These are phyloP conservation scores for Tetanocera ferruginea DNA, from an alignment of 2,888 invertebrate species.

Conservation along the genomic window DNA sequence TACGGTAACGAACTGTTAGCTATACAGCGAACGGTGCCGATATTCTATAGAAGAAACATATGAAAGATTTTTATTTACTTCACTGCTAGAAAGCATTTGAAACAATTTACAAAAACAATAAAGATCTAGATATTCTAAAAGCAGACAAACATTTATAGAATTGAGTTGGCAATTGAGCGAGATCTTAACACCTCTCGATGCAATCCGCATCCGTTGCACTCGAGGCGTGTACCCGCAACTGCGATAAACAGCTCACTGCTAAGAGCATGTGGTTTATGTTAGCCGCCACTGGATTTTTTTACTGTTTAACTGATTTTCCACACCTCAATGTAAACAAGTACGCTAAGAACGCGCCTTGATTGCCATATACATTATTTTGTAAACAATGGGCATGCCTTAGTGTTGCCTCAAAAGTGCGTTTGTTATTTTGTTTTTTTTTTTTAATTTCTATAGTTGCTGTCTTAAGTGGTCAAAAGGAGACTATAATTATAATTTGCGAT, in stretches of 20 bases:
- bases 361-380: conserved; percentile 36
- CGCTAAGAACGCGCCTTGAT: conserved; percentile 19
- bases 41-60: not conserved
- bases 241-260: not conserved
- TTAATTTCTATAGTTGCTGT: not conserved
- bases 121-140: not conserved
- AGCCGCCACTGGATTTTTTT: conserved; percentile 65
- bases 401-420: not conserved
- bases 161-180: not conserved
- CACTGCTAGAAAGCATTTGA: not conserved
- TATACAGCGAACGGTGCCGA: not conserved
- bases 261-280: conserved; percentile 67
- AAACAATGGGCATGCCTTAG: conserved; percentile 9
- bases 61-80: conserved; percentile 28
- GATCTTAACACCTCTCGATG: not conserved
- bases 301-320: conserved; percentile 63
- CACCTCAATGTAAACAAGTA: conserved; percentile 55
- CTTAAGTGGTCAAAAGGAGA: not conserved
- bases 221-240: not conserved
- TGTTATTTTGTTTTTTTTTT: not conserved
- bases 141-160: not conserved
- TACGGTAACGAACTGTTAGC: not conserved
- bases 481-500: too few species aligned
- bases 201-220: not conserved
- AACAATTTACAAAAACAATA: not conserved